A percentile compares a stretch with the other conserved stretches of the same genome.
phyloP scores from a whole-genome alignment of 2,113 vertebrate species.

The Onychorhynchus coronatus region DNA sequence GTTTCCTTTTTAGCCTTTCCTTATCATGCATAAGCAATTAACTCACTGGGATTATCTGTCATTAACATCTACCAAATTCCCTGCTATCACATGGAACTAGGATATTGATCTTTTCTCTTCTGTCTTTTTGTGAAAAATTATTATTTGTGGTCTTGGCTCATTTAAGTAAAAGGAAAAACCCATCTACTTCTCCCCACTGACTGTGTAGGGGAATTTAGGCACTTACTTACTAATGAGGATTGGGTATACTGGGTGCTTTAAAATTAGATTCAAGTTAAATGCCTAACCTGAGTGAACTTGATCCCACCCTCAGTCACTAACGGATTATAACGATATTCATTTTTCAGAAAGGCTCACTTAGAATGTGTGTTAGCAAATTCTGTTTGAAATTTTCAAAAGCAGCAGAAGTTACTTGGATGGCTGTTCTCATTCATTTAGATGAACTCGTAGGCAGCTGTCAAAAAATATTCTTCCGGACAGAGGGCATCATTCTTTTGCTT shows the following conservation, averaged over 20 bases:
- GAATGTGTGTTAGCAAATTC: background rate
- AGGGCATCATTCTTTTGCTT: background rate
- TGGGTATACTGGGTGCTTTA: background rate
- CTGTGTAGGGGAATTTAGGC: background rate
- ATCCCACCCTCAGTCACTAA: conserved; percentile 17
- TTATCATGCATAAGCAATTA: background rate
- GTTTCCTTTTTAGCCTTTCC: background rate
- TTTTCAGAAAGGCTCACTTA: background rate
- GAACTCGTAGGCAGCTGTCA: background rate
- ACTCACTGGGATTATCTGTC: background rate
- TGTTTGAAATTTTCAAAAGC: conserved; percentile 8
- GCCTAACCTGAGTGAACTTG: conserved; percentile 28
- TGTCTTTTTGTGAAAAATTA: background rate
- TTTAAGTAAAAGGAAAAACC: background rate
- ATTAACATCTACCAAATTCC: background rate
- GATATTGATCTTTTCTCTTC: background rate
- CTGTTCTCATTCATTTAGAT: background rate
- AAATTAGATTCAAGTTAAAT: conserved; percentile 35
- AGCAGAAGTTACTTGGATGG: background rate
- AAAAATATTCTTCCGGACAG: background rate
- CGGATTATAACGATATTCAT: background rate
- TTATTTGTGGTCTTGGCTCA: background rate
- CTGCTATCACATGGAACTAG: background rate
- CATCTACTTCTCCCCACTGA: background rate
- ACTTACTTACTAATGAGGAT: background rate